phyloP scores from a whole-genome alignment of 2,888 invertebrate genomes.

The Formica aserva region DNA sequence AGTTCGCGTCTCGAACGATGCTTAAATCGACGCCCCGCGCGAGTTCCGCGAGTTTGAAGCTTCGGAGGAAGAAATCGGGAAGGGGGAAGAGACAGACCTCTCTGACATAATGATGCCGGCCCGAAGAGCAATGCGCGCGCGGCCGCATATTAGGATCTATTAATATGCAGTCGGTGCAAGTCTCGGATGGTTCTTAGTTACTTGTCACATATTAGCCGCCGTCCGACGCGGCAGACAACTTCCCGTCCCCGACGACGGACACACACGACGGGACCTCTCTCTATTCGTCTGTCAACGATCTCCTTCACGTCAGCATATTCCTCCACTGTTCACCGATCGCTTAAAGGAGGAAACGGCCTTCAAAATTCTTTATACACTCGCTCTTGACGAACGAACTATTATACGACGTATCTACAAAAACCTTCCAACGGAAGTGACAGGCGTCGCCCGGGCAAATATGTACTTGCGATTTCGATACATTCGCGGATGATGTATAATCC shows the following conservation, averaged over 20 bases:
- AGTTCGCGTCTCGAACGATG: background rate
- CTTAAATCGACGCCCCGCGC: background rate
- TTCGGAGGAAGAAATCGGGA: slow-evolving; percentile 67
- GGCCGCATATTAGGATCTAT: slow-evolving; percentile 78
- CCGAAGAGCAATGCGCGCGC: slow-evolving; percentile 59
- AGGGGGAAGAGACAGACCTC: background rate
- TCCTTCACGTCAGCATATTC: slow-evolving; percentile 41
- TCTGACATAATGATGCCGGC: slow-evolving; percentile 72
- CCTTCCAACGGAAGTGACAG: background rate
- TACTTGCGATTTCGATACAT: slow-evolving; percentile 2
- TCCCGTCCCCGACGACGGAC: slow-evolving; percentile 57
- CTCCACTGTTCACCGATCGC: slow-evolving; percentile 31
- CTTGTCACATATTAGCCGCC: slow-evolving; percentile 80
- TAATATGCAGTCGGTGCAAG: slow-evolving; percentile 79
- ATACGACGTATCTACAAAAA: background rate
- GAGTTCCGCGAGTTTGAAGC: slow-evolving; percentile 61
- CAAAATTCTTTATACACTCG: slow-evolving; percentile 41
- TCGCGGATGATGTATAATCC: slow-evolving; percentile 28
- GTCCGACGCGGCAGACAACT: slow-evolving; percentile 65
- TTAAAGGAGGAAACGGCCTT: slow-evolving; percentile 7
- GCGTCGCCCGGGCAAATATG: background rate
- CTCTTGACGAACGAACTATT: slow-evolving; percentile 29
- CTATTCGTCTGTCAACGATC: slow-evolving; percentile 64
- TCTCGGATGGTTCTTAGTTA: slow-evolving; percentile 81
- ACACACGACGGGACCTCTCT: slow-evolving; percentile 61